These are phyloP conservation scores for Oreochromis spilurus DNA, from an alignment of 2,113 vertebrate species.

Conservation along the genomic window DNA sequence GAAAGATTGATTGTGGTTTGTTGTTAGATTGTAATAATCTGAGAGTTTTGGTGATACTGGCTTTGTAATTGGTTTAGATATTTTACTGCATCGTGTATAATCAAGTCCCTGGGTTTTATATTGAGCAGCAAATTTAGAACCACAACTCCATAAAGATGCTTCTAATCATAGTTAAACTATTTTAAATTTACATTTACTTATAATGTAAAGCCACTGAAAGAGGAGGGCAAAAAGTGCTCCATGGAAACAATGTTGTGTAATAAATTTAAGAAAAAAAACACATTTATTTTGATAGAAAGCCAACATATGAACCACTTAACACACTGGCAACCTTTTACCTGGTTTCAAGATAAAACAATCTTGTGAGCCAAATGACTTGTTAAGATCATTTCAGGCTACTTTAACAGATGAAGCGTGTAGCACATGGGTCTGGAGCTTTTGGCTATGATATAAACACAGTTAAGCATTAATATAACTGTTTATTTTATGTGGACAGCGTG, in stretches of 20 bases:
- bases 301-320: background rate
- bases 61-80: background rate
- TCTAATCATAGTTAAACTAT: background rate
- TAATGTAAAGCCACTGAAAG: background rate
- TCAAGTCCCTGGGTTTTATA: accelerated
- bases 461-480: background rate
- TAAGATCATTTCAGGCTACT: background rate
- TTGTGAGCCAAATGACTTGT: background rate
- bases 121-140: background rate
- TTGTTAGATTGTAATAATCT: background rate
- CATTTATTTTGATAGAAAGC: background rate
- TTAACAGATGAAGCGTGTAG: background rate
- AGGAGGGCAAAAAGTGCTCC: accelerated
- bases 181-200: background rate
- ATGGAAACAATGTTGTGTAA: background rate
- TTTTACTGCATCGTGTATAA: background rate
- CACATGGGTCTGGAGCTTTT: background rate
- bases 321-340: background rate
- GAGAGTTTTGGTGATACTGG: background rate
- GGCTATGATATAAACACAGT: background rate
- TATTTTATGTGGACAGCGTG: background rate
- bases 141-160: accelerated
- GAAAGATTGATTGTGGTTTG: background rate
- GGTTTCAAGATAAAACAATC: background rate
- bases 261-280: background rate